Evolutionary conservation across 2,888 invertebrate genomes (phyloP).

Genomic region (Portevinia maculata): DNA sequence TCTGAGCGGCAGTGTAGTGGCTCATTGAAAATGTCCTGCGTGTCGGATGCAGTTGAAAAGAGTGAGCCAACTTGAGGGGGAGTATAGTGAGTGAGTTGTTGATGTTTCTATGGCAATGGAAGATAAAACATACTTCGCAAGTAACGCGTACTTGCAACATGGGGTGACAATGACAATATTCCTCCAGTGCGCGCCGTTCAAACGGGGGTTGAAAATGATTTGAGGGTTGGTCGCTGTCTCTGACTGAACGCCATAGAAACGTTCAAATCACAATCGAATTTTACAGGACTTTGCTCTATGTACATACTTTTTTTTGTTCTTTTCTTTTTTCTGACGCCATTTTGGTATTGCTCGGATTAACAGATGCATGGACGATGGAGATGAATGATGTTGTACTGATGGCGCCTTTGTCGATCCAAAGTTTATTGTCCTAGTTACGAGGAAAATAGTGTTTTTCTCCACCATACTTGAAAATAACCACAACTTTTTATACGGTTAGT

Average conservation of each 20-base stretch:
- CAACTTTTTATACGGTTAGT: not conserved
- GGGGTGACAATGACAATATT: slow-evolving; percentile 23
- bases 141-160: slow-evolving; percentile 1
- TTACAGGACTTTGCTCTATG: not conserved
- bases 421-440: slow-evolving; percentile 51
- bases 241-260: slow-evolving; percentile 8
- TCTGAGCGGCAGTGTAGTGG: slow-evolving; percentile 22
- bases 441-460: not conserved
- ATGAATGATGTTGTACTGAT: slow-evolving; percentile 5
- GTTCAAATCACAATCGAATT: not conserved
- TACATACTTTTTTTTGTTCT: not conserved
- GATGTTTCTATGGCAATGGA: slow-evolving; percentile 47
- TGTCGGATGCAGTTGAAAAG: slow-evolving; percentile 48
- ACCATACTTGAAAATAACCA: slow-evolving; percentile 15
- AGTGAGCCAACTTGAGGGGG: not conserved
- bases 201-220: slow-evolving; percentile 13
- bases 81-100: slow-evolving; percentile 26
- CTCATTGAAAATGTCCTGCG: slow-evolving; percentile 38
- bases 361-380: slow-evolving; percentile 27
- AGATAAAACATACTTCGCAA: slow-evolving; percentile 10
- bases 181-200: slow-evolving; percentile 23
- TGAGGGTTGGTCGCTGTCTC: slow-evolving; percentile 11
- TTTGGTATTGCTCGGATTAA: slow-evolving; percentile 18
- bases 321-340: slow-evolving; percentile 21
- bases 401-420: slow-evolving; percentile 41